phyloP scores from a whole-genome alignment of 2,797 vertebrate species.

The Sylvilagus floridanus region DNA sequence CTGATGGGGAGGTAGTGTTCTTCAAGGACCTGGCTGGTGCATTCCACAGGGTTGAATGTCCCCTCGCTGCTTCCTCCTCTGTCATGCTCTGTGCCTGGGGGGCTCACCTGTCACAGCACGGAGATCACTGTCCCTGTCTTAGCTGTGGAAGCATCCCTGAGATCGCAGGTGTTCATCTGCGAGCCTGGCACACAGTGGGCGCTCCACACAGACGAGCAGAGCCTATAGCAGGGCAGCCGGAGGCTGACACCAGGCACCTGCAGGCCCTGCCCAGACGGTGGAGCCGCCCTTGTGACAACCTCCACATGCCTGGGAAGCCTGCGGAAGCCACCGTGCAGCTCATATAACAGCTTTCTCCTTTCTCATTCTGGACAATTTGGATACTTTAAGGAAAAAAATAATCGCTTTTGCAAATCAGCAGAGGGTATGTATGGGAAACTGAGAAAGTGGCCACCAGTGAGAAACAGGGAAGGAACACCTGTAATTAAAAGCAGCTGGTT shows the following conservation, averaged over 20 bases:
- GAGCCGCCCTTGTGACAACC: too few relatives aligned
- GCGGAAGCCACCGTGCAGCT: neutral
- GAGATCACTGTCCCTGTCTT: neutral
- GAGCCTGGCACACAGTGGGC: neutral
- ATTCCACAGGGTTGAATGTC: neutral
- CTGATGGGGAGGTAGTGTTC: neutral
- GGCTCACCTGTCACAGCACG: neutral
- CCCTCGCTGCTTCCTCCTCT: neutral
- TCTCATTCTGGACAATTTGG: neutral
- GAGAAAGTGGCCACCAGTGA: neutral
- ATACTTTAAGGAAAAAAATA: neutral
- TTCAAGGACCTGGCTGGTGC: neutral
- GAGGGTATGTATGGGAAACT: constrained; percentile 40
- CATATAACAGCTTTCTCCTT: neutral
- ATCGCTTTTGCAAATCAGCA: constrained; percentile 63
- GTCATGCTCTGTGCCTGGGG: neutral
- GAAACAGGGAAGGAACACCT: constrained; percentile 69
- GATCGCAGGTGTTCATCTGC: neutral
- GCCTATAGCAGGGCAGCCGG: neutral
- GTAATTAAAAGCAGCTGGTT: constrained; percentile 53
- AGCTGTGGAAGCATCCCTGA: neutral
- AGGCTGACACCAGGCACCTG: neutral
- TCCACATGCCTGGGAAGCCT: neutral
- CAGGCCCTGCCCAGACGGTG: neutral
- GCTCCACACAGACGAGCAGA: neutral